Evolutionary conservation across 2,797 vertebrate species (phyloP).

Genomic region (Xenentodon cancila): DNA sequence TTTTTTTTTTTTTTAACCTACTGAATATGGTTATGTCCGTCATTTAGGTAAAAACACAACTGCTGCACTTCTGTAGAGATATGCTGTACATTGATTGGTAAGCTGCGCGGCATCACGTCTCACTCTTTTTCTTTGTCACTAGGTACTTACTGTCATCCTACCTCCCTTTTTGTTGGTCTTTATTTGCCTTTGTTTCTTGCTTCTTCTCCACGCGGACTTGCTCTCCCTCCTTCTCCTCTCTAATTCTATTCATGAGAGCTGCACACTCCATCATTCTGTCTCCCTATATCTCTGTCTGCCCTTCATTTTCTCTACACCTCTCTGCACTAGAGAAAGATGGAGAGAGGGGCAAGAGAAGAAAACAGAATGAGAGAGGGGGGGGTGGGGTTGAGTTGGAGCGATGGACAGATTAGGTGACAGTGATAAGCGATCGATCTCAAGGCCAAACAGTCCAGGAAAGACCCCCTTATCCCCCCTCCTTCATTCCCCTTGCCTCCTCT

Average conservation of each 20-base stretch:
- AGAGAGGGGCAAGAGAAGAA: conserved; percentile 22
- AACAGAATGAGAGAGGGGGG: conserved; percentile 1
- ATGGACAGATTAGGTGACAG: conserved; percentile 79
- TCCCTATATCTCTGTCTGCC: conserved; percentile 71
- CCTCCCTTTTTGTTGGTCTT: conserved; percentile 64
- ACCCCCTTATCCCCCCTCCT: conserved; percentile 10
- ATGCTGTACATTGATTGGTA: conserved; percentile 52
- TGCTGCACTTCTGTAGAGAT: conserved; percentile 41
- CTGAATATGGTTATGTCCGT: no score
- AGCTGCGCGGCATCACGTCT: conserved; percentile 21
- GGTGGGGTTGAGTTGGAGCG: conserved; percentile 54
- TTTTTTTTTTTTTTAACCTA: no score
- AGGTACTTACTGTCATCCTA: conserved; percentile 54
- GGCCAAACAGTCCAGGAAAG: conserved; percentile 70
- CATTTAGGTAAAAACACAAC: not conserved
- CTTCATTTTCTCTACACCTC: conserved; percentile 74
- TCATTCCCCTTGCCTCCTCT: conserved; percentile 16
- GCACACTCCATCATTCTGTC: conserved; percentile 76
- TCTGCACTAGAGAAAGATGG: conserved; percentile 49
- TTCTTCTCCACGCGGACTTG: conserved; percentile 60
- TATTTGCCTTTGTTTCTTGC: conserved; percentile 74
- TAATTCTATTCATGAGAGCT: conserved; percentile 77
- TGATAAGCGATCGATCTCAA: conserved; percentile 81
- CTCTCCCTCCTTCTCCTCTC: conserved; percentile 58
- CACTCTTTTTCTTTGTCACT: conserved; percentile 40